Conservation (phyloP, 2,797 vertebrate species). For the Antennarius maculatus region DNA sequence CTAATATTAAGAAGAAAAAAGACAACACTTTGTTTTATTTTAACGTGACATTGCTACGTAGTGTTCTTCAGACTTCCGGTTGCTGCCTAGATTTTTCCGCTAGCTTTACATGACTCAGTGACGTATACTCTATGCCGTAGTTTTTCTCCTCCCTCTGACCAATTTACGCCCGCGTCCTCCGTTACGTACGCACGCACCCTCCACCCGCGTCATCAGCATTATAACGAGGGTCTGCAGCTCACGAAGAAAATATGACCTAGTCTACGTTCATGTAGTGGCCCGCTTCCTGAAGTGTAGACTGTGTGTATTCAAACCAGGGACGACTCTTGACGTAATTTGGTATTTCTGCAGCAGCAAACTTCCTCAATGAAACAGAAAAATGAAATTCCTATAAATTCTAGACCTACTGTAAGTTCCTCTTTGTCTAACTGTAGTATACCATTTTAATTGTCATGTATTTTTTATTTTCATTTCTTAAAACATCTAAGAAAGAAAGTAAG, state of each 20-base stretch:
- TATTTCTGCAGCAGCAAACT: neutral
- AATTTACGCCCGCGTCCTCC: constrained; percentile 77
- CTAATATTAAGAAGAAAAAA: accelerated
- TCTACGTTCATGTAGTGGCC: constrained; percentile 18
- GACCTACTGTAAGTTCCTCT: neutral
- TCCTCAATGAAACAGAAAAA: constrained; percentile 1
- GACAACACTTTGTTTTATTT: constrained; percentile 7
- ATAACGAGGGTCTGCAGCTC: constrained; percentile 60
- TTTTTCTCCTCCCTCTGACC: constrained; percentile 74
- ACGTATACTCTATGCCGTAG: constrained; percentile 66
- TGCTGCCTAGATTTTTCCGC: accelerated
- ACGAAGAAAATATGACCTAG: constrained; percentile 56
- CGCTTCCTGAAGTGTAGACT: neutral
- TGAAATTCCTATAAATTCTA: neutral
- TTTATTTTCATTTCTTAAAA: neutral
- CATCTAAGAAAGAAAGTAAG: too few species aligned
- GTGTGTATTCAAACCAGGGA: neutral
- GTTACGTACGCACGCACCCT: constrained; percentile 78
- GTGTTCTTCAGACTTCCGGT: constrained; percentile 22
- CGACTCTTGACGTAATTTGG: neutral
- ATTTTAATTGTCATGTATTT: neutral
- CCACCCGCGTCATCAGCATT: constrained; percentile 74
- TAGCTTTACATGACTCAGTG: constrained; percentile 40
- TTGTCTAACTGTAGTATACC: neutral
- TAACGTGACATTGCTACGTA: accelerated